Conservation (phyloP, 2,888 invertebrate species). For the Apomyelois bistriatella region DNA sequence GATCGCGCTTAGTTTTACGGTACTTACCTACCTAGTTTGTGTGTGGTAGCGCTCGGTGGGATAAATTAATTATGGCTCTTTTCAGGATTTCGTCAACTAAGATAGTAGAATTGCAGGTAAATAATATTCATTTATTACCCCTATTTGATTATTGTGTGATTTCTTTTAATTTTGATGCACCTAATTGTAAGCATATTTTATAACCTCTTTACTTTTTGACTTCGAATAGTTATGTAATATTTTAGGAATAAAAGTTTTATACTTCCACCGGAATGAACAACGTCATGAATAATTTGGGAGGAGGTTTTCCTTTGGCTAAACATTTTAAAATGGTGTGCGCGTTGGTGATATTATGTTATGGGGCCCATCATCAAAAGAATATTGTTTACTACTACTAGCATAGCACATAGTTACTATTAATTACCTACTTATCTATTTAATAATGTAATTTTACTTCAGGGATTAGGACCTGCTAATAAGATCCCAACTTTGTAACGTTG, state of each 20-base stretch:
- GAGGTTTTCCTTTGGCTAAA: background rate
- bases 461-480: too few relatives aligned
- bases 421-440: too few relatives aligned
- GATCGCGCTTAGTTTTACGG: conserved; percentile 32
- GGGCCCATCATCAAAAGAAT: too few relatives aligned
- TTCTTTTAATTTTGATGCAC: conserved; percentile 3
- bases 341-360: too few relatives aligned
- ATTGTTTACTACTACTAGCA: too few relatives aligned
- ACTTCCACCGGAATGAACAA: background rate
- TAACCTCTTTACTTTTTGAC: conserved; percentile 47
- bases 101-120: conserved; percentile 83
- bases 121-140: conserved; percentile 19
- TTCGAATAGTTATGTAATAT: conserved; percentile 53
- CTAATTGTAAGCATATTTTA: conserved; percentile 24
- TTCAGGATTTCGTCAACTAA: conserved; percentile 83
- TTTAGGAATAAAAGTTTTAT: conserved; percentile 32
- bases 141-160: conserved; percentile 13
- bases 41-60: conserved; percentile 60
- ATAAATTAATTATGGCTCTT: conserved; percentile 79
- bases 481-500: too few relatives aligned
- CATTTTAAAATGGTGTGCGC: too few relatives aligned
- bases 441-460: too few relatives aligned
- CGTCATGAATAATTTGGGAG: background rate
- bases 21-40: too few relatives aligned
- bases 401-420: too few relatives aligned